Evolutionary conservation across 2,113 vertebrate species (phyloP), one percentile per base, ranked within the genome.

Genomic region (Clinocottus analis): DNA sequence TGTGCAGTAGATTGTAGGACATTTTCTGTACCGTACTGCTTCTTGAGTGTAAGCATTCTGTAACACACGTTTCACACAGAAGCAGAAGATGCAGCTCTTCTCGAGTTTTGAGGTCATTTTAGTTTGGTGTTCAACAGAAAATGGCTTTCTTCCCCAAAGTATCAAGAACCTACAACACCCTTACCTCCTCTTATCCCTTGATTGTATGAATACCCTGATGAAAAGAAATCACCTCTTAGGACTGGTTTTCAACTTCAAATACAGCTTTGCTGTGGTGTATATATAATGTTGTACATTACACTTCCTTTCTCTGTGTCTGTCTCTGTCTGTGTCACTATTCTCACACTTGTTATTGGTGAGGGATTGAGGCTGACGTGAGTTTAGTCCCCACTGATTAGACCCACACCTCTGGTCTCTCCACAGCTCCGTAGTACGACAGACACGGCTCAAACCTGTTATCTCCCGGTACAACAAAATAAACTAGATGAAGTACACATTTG

Each of bases 251-350:
- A 97, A 96, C 97, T 97, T 97, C 96, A 96, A 96, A 96, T 93
- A 96, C 98, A 97, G 97, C 96, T 91, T 90, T 91, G 97, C 97
- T 98, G 97, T 97, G 95, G 96, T 97, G 96, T 99, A 98, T 97
- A 97, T 97, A 96, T 98, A 97, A 98, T 94, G 96, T 97, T 99
- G 98, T 99, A 99, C 97, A 99, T 98, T 99, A 97, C 96, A 98
- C 96, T 97, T 97, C 95, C 95, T 96, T 94, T 92, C 95, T 93
- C 90, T 91, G 94, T 94, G 91, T 93, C 95, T 95, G 96, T 95
- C 89, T 87, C 91, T 90, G 94, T 94, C 93, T 93, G 95, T 97
- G 95, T 96, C 96, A 96, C 94, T 93, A 92, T 95, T 93, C 92
- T 94, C 93, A 94, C 92, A 85, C 90, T 92, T 94, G 86, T 90